A percentile compares a stretch with the other conserved stretches of the same genome.
phyloP scores from a whole-genome alignment of 1,140 invertebrate genomes.

The Drosophila baimaii region DNA sequence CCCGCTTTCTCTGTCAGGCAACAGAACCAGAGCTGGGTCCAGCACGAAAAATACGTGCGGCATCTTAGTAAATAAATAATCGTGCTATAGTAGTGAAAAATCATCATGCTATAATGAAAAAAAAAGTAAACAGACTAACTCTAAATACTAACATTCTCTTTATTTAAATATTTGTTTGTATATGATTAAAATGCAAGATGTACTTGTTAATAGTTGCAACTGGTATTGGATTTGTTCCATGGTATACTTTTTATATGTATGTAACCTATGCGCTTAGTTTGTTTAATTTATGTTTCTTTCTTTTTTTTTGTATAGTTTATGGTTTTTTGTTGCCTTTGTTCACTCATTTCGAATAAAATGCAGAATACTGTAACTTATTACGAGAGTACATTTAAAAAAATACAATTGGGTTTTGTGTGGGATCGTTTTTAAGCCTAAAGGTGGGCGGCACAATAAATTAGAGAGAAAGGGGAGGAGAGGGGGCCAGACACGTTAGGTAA shows the following conservation, averaged over 20 bases:
- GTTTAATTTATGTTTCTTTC: slow-evolving; percentile 33
- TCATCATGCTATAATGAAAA: neutral
- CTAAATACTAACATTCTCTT: slow-evolving; percentile 76
- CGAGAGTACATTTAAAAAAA: slow-evolving; percentile 32
- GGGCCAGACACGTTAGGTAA: slow-evolving; percentile 1
- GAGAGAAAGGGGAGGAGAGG: slow-evolving; percentile 24
- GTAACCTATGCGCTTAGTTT: slow-evolving; percentile 65
- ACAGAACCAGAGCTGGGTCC: too few relatives aligned
- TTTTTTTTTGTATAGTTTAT: slow-evolving; percentile 52
- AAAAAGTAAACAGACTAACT: neutral
- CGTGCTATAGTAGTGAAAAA: too few relatives aligned
- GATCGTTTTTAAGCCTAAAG: slow-evolving; percentile 54
- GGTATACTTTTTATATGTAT: slow-evolving; percentile 70
- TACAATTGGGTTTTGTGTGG: slow-evolving; percentile 8
- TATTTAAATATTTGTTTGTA: slow-evolving; percentile 77
- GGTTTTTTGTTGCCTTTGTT: slow-evolving; percentile 52
- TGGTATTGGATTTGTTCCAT: slow-evolving; percentile 70
- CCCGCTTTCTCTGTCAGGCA: too few relatives aligned
- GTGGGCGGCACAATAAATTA: slow-evolving; percentile 71
- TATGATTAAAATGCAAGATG: slow-evolving; percentile 79
- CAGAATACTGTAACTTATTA: slow-evolving; percentile 50
- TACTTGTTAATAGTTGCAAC: slow-evolving; percentile 75
- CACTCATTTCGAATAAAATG: slow-evolving; percentile 47
- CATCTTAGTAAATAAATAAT: too few relatives aligned
- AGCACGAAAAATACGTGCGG: too few relatives aligned